Percentiles rank a stretch among this genome's conserved stretches.
phyloP scores from a whole-genome alignment of 2,113 vertebrate species.

The Lagopus muta region DNA sequence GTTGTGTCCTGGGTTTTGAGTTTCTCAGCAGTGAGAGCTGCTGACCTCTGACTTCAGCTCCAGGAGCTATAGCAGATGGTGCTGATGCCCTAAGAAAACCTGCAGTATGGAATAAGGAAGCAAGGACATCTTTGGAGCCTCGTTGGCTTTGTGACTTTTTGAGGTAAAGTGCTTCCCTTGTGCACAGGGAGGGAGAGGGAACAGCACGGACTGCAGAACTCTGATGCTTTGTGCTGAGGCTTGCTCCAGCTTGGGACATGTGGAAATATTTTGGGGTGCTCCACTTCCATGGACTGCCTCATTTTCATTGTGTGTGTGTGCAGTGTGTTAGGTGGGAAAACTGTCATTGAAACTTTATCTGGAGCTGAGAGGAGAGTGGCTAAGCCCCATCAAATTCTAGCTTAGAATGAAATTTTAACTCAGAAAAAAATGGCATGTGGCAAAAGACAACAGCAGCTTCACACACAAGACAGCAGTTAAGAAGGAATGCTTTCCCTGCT shows the following conservation, averaged over 20 bases:
- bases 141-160: not conserved
- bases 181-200: accelerated
- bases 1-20: accelerated
- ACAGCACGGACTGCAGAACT: accelerated
- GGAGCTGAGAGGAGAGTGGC: not conserved
- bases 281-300: accelerated
- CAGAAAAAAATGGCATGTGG: not conserved
- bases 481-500: not conserved
- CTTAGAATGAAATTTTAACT: not conserved
- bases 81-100: not conserved
- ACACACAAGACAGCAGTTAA: not conserved
- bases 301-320: not conserved
- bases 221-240: not conserved
- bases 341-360: not conserved
- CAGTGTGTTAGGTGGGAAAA: not conserved
- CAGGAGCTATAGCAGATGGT: not conserved
- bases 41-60: not conserved
- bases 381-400: not conserved
- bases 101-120: accelerated
- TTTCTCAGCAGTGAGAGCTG: not conserved
- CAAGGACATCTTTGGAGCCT: no score
- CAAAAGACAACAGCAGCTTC: not conserved
- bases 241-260: accelerated
- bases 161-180: not conserved
- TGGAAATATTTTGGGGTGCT: not conserved